Conservation (phyloP, 2,797 vertebrate species). For the Lagorchestes hirsutus region DNA sequence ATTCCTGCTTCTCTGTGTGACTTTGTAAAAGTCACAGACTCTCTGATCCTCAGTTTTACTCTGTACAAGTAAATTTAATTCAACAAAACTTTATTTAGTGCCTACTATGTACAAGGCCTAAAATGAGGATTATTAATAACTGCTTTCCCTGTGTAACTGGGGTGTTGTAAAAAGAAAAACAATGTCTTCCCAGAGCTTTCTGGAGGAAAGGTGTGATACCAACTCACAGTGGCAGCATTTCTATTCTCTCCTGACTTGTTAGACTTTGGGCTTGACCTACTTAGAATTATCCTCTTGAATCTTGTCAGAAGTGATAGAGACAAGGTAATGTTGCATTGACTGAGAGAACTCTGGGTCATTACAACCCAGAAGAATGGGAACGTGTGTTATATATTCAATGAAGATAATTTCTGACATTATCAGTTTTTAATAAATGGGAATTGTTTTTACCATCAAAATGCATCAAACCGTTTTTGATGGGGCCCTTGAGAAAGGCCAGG, state of each 20-base stretch:
- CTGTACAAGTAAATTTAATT: neutral
- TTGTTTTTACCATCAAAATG: neutral
- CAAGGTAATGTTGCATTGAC: fast-evolving
- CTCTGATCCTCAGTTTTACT: neutral
- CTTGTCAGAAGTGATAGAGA: neutral
- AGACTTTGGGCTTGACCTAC: neutral
- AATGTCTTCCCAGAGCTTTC: fast-evolving
- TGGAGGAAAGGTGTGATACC: neutral
- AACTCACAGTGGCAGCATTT: fast-evolving
- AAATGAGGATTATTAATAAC: slow-evolving; percentile 1
- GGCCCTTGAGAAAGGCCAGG: neutral
- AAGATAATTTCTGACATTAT: neutral
- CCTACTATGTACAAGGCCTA: neutral
- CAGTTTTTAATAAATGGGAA: neutral
- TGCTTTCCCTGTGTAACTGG: neutral
- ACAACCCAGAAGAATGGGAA: neutral
- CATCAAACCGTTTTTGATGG: neutral
- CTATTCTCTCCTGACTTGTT: neutral
- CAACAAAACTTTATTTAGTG: neutral
- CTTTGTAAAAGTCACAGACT: neutral
- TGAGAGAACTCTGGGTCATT: neutral
- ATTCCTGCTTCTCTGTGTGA: neutral
- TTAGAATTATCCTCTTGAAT: neutral
- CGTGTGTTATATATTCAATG: neutral
- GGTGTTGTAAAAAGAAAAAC: neutral